These are phyloP conservation scores for Chrysotoxum bicinctum DNA, from an alignment of 2,888 invertebrate genomes.

Conservation along the genomic window DNA sequence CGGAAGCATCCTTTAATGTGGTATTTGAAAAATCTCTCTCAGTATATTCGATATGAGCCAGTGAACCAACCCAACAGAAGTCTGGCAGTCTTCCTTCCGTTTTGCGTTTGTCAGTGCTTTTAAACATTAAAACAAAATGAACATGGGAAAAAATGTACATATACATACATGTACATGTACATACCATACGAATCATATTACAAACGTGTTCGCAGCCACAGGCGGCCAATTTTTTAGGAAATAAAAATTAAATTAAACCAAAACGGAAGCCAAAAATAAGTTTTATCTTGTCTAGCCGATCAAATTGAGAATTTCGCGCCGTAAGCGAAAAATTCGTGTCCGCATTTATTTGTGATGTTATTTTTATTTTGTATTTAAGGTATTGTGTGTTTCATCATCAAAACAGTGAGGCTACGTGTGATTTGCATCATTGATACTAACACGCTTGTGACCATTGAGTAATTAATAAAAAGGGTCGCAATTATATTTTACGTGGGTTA, in stretches of 20 bases:
- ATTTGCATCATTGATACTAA: slow-evolving; percentile 41
- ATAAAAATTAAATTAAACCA: slow-evolving; percentile 73
- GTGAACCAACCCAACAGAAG: slow-evolving; percentile 33
- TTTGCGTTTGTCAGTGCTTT: slow-evolving; percentile 33
- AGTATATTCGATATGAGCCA: slow-evolving; percentile 6
- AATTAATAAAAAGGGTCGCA: slow-evolving; percentile 61
- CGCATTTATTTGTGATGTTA: not conserved
- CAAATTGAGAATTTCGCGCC: slow-evolving; percentile 67
- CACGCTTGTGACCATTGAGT: slow-evolving; percentile 49
- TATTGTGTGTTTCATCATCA: slow-evolving; percentile 34
- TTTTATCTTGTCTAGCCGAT: slow-evolving; percentile 73
- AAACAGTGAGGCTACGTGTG: not conserved
- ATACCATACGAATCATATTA: slow-evolving; percentile 36
- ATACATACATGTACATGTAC: too few relatives aligned
- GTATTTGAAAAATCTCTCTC: not conserved
- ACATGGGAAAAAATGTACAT: not conserved
- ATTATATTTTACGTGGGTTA: slow-evolving; percentile 35
- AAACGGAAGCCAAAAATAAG: slow-evolving; percentile 72
- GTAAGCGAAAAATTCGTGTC: slow-evolving; percentile 59
- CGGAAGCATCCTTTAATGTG: not conserved
- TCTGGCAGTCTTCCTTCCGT: slow-evolving; percentile 69
- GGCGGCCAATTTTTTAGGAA: slow-evolving; percentile 69
- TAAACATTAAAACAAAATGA: slow-evolving; percentile 23
- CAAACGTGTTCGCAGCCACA: slow-evolving; percentile 49
- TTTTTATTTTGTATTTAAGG: slow-evolving; percentile 15